Conservation (phyloP, 2,888 invertebrate species). For the Rotaria magnacalcarata region DNA sequence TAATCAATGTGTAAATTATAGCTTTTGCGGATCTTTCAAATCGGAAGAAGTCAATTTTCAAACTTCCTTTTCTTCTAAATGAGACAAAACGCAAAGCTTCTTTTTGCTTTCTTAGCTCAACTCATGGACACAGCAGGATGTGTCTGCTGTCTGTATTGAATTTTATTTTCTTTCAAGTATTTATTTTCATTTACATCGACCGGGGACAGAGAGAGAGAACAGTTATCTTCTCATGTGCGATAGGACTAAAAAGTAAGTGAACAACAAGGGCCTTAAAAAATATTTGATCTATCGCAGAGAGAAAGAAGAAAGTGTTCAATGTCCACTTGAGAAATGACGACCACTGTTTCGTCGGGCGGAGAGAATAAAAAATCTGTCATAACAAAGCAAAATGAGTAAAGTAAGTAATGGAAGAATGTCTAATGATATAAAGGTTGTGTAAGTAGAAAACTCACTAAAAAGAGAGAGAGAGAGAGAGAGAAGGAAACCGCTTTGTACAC, state of each 20-base stretch:
- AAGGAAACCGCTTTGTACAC: background rate
- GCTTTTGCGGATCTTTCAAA: too few species aligned
- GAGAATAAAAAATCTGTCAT: conserved; percentile 9
- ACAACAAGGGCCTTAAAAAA: background rate
- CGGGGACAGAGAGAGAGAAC: background rate
- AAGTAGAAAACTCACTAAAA: background rate
- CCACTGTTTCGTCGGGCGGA: background rate
- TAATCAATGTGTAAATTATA: background rate
- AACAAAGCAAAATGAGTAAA: background rate
- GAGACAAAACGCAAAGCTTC: background rate
- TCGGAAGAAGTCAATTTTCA: conserved; percentile 28
- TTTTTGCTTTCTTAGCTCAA: background rate
- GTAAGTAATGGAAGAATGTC: background rate
- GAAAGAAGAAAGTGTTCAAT: too few species aligned
- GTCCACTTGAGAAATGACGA: too few species aligned
- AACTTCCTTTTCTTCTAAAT: conserved; percentile 4
- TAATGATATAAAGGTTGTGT: background rate
- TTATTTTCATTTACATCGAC: background rate
- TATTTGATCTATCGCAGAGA: background rate
- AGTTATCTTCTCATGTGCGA: background rate
- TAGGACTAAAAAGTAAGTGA: background rate
- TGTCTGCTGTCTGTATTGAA: background rate
- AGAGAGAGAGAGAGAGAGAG: background rate
- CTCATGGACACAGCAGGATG: background rate
- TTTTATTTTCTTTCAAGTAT: conserved; percentile 13